Conservation (phyloP, 2,113 vertebrate species). For the Nibea coibor region DNA sequence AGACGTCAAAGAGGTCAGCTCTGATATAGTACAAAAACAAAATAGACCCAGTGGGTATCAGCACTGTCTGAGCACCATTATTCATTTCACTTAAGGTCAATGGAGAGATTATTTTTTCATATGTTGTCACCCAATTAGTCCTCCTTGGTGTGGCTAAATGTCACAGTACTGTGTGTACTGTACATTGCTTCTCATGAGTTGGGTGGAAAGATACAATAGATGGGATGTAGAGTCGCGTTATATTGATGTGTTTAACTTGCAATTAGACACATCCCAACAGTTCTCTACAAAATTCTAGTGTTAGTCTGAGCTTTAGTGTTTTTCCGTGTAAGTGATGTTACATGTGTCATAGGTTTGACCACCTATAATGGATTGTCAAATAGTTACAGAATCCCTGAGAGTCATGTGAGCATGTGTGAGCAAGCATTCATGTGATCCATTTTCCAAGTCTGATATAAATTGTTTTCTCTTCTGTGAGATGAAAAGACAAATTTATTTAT, state of each 20-base stretch:
- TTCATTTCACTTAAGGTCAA: conserved; percentile 3
- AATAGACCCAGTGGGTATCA: conserved; percentile 21
- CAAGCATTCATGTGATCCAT: too few species aligned
- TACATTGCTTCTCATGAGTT: conserved; percentile 26
- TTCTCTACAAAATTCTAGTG: conserved; percentile 5
- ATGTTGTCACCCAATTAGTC: conserved; percentile 16
- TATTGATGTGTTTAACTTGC: background rate
- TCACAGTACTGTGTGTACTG: conserved; percentile 34
- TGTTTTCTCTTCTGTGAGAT: too few species aligned
- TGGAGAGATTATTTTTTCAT: conserved; percentile 11
- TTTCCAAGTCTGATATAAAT: too few species aligned
- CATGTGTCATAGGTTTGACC: conserved; percentile 11
- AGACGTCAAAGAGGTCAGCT: conserved; percentile 71
- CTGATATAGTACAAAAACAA: conserved; percentile 25
- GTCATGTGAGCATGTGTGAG: too few species aligned
- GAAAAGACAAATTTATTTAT: too few species aligned
- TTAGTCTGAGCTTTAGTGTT: conserved; percentile 1
- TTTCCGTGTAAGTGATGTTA: conserved; percentile 16
- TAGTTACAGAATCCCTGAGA: too few species aligned
- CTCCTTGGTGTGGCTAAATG: conserved; percentile 14
- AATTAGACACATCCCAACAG: conserved; percentile 6
- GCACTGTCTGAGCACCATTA: conserved; percentile 48
- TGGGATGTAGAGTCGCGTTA: background rate
- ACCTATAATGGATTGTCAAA: conserved; percentile 24
- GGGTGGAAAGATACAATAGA: conserved; percentile 18